A percentile compares a stretch with the other conserved stretches of the same genome.
phyloP scores from a whole-genome alignment of 92 coral and sea anemone species.

The Parazoanthus darwini region DNA sequence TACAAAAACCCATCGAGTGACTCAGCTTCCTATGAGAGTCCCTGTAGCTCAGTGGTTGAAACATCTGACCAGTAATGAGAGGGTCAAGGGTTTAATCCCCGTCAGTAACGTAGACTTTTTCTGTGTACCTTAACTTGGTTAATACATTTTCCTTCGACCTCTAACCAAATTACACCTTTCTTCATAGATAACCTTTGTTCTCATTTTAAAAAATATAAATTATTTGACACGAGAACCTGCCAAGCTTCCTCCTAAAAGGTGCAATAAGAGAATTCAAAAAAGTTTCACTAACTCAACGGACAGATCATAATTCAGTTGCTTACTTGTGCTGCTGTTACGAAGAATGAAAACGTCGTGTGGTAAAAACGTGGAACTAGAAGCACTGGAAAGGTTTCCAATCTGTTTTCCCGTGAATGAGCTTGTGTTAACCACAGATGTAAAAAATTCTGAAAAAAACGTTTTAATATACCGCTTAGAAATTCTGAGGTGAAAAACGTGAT shows the following conservation, averaged over 20 bases:
- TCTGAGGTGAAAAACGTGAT: no score
- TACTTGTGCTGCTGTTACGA: conserved; percentile 2
- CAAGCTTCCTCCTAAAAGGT: neutral
- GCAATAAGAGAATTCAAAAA: neutral
- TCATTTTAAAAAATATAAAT: neutral
- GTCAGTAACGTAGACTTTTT: no score
- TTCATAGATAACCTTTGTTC: neutral
- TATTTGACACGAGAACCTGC: neutral
- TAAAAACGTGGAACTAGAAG: neutral
- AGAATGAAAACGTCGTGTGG: neutral
- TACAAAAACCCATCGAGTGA: no score
- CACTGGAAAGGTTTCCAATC: neutral
- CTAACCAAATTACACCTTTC: no score
- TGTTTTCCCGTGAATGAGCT: conserved; percentile 3
- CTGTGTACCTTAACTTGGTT: no score
- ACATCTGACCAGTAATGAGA: no score
- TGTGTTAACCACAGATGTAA: conserved; percentile 7
- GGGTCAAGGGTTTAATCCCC: no score
- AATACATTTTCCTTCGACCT: no score
- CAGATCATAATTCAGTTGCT: neutral
- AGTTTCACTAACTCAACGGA: neutral
- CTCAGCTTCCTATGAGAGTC: no score
- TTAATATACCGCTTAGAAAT: no score
- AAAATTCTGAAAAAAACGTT: conserved; percentile 9
- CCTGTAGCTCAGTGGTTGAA: no score